Conservation (phyloP, 2,797 vertebrate genomes). For the Morelia viridis region DNA sequence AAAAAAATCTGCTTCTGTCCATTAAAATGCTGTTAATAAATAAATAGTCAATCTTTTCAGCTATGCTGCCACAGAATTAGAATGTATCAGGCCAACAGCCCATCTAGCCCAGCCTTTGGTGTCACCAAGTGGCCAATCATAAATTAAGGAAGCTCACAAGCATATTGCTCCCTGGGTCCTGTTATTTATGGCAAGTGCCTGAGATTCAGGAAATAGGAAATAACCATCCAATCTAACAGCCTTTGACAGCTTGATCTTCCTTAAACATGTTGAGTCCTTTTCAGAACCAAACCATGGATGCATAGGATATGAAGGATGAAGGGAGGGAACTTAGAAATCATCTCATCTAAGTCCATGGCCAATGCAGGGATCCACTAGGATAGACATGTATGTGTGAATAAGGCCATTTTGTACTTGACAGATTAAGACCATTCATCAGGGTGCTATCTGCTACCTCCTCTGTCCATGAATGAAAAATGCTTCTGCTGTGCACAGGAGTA, state of each 20-base stretch:
- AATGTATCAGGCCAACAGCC: not conserved
- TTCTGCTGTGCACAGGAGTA: not conserved
- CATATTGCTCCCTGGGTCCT: slow-evolving; percentile 1
- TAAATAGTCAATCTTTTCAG: slow-evolving; percentile 32
- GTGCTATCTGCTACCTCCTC: no score
- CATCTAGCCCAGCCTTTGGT: not conserved
- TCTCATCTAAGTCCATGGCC: not conserved
- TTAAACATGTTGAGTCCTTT: not conserved
- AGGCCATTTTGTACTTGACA: not conserved
- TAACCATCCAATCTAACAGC: not conserved
- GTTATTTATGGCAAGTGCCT: slow-evolving; percentile 16
- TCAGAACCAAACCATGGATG: not conserved
- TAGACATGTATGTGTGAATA: not conserved
- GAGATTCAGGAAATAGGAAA: not conserved
- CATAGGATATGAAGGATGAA: not conserved
- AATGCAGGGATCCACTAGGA: not conserved
- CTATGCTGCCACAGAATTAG: not conserved
- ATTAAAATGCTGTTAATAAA: not conserved
- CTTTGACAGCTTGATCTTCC: not conserved
- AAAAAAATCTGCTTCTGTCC: not conserved
- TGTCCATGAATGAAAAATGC: not conserved
- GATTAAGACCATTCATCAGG: not conserved
- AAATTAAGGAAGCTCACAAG: not conserved
- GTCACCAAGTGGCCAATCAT: not conserved
- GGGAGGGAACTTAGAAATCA: not conserved